Base-by-base conservation (phyloP, 35 echinoderm and acorn worm species). In the Heliocidaris erythrogramma region DNA sequence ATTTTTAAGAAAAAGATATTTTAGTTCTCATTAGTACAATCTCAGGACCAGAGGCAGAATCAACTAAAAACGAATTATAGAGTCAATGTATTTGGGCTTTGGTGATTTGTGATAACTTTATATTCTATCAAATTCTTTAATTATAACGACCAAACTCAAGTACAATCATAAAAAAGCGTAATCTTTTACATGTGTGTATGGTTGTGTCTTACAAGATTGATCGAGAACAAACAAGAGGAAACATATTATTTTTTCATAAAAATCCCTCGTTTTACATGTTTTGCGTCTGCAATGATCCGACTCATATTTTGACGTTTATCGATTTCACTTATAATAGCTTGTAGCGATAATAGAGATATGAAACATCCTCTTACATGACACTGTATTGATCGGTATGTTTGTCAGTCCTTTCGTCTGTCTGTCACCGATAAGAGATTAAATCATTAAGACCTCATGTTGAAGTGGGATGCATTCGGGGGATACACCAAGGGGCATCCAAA, bases 311-410 rank as follows among this genome's bases (percentile, higher is more conserved):
- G 87, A 89, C 87, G 29, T 89, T 29, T 47, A 89, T 89, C 31
- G 87, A 89, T 89, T 89, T 16, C 16, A 30, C 87, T 78, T 89
- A 30, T 89, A 89, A 89, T 89, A 89, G 87, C 87, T 89, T 89
- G 87, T 89, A 89, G 87, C 87, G 87, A 89, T 47, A 89, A 89
- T 89, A 89, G 47, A 89, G 87, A 89, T 48, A 32, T 48, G 87
- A 89, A 89, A 89, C 87, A 89, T 89, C 87, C 18, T 48, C 31
- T 89, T 89, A 89, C 87, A 47, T 89, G 31, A 89, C 87, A 89
- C 47, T 89, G 4, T 89, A 48, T 89, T 89, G 31, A 48, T 89
- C 87, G 87, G 31, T 89, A 4, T 89, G 30, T 48, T 89, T 48
- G 87, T 89, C 87, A 89, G 18, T 78, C 27, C 65, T 78, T 78